Evolutionary conservation across 2,797 vertebrate species (phyloP), one percentile per base, ranked within the genome.

Genomic region (Tadarida brasiliensis): DNA sequence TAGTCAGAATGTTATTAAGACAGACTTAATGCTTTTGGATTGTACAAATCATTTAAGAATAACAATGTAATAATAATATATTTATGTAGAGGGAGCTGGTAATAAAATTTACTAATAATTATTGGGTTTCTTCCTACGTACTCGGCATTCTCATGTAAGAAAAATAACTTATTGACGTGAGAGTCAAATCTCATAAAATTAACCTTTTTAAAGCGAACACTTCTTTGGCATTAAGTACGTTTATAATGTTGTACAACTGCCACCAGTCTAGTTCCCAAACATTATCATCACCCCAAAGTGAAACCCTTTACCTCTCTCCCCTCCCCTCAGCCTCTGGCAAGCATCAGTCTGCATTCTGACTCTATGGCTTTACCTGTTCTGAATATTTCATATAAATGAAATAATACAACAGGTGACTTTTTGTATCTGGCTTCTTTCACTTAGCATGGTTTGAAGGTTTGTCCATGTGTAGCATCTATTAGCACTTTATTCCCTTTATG

Each of bases 21-120:
- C 57, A 84, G n/a, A 68, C 26, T 92, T 84, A 54, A 68, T 61
- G 44, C 63, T 47, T 95, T 85, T 81, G 82, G 47, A 87, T 20
- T 59, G 8, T 78, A 78, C 26, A 14, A 54, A 47, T 92, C 39
- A 47, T 78, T 83, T 73, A 90, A 70, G 44, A 92, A 90, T 71
- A 71, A 47, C 7, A 39, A 39, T 39, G 33, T 59, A 20, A 70
- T 61, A 51, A 39, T 78, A 39, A 56, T 67, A 67, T 86, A 83
- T 63, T 85, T 93, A 74, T 67, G 59, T 74, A 12, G 24, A 61
- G 14, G 51, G 57, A 47, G 20, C 11, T 33, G 61, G 51, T 74
- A 71, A 74, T 76, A 39, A 76, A 85, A 89, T 28, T 78, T 65
- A 57, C 57, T 61, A 71, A 54, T 82, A 90, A 76, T 87, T 87